Evolutionary conservation across 2,113 vertebrate genomes (phyloP).

Genomic region (Neoarius graeffei): DNA sequence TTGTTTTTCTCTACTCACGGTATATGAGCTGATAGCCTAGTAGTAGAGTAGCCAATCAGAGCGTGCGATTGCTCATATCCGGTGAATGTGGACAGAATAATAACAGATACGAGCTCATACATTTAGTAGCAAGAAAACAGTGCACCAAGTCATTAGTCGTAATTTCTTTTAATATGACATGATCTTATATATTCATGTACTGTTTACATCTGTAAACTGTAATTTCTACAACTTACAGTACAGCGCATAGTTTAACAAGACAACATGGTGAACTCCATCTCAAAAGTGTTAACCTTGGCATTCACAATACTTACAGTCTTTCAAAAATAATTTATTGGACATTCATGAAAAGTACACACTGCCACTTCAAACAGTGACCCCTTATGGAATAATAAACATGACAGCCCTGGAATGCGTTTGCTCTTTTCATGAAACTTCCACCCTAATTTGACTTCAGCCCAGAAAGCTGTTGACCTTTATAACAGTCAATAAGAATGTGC

Average conservation of each 20-base stretch:
- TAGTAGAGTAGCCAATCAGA: too few species aligned
- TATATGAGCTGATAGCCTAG: too few species aligned
- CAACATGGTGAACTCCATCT: background rate
- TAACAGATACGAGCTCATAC: background rate
- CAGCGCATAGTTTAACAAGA: constrained; percentile 1
- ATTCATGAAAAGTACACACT: background rate
- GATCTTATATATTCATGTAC: background rate
- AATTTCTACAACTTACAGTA: constrained; percentile 13
- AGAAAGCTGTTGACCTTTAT: constrained; percentile 3
- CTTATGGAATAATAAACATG: background rate
- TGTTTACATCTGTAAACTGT: background rate
- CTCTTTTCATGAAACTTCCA: background rate
- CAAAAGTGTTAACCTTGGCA: background rate
- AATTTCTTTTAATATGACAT: background rate
- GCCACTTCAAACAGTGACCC: background rate
- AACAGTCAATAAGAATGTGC: constrained; percentile 37
- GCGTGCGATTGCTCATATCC: too few species aligned
- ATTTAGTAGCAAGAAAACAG: background rate
- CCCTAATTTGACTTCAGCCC: background rate
- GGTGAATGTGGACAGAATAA: too few species aligned
- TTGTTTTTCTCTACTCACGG: too few species aligned
- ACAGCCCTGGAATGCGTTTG: constrained; percentile 20
- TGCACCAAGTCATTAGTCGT: background rate
- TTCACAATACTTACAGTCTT: background rate
- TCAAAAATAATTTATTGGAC: constrained; percentile 12